phyloP scores from a whole-genome alignment of 2,888 invertebrate genomes.

The Tortricodes alternella region DNA sequence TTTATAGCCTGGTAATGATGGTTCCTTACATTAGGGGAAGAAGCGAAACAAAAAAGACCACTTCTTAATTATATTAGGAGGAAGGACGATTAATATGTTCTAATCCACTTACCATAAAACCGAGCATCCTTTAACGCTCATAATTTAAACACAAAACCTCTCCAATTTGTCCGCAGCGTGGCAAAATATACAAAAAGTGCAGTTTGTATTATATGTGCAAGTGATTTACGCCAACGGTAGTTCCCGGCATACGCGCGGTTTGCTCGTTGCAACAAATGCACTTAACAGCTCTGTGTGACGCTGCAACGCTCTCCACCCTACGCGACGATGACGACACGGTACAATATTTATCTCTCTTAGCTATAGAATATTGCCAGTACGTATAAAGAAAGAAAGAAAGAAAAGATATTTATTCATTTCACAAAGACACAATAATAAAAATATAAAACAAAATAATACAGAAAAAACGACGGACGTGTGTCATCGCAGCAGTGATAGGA shows the following conservation, averaged over 20 bases:
- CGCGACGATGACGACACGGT: background rate
- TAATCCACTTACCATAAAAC: background rate
- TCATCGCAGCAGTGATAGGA: too few species aligned
- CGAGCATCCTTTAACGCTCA: background rate
- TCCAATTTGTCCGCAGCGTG: slow-evolving; percentile 8
- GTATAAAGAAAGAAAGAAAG: too few species aligned
- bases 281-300: slow-evolving; percentile 9
- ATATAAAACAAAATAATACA: too few species aligned
- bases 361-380: background rate
- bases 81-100: background rate
- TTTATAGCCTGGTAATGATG: too few species aligned
- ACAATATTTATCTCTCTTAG: background rate
- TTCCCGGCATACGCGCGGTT: slow-evolving; percentile 2
- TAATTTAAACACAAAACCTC: background rate
- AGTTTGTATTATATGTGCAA: background rate
- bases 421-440: too few species aligned
- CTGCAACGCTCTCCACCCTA: background rate
- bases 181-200: slow-evolving; percentile 8
- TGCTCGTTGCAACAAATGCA: slow-evolving; percentile 13
- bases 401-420: too few species aligned
- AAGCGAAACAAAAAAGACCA: too few species aligned
- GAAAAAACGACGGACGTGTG: too few species aligned
- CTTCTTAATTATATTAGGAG: too few species aligned
- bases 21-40: too few species aligned
- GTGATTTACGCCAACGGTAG: slow-evolving; percentile 12